These are phyloP conservation scores for Oscheius sp. DNA, from an alignment of 2,888 invertebrate species.

Conservation along the genomic window DNA sequence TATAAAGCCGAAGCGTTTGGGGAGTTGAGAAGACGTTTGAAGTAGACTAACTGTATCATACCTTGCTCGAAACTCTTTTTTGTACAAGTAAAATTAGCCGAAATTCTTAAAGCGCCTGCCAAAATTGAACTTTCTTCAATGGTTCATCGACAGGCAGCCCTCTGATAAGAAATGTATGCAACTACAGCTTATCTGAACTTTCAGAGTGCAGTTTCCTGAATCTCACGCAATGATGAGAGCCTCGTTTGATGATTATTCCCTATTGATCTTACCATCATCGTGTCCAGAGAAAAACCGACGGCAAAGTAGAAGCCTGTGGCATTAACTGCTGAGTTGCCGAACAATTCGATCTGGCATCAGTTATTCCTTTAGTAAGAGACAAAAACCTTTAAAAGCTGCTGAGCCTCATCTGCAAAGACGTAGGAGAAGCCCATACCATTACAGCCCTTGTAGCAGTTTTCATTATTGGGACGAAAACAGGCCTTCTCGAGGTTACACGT, in stretches of 20 bases:
- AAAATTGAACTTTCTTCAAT: conserved; percentile 1
- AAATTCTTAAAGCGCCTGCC: not conserved
- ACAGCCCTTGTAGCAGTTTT: conserved; percentile 32
- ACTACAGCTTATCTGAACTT: not conserved
- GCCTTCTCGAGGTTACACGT: conserved; percentile 24
- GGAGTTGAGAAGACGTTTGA: too few species aligned
- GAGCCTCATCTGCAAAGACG: conserved; percentile 10
- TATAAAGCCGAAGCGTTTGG: too few species aligned
- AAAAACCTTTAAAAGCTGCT: not conserved
- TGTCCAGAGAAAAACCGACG: conserved; percentile 31
- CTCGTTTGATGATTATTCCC: not conserved
- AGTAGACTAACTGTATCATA: too few species aligned
- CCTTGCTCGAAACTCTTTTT: too few species aligned
- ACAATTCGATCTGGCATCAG: conserved; percentile 16
- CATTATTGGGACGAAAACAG: conserved; percentile 24
- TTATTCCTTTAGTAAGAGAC: not conserved
- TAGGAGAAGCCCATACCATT: conserved; percentile 36
- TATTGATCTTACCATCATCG: conserved; percentile 22
- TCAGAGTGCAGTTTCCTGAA: conserved; percentile 5
- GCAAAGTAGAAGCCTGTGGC: conserved; percentile 24
- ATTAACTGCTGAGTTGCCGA: not conserved
- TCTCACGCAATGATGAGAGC: conserved; percentile 15
- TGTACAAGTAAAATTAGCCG: not conserved
- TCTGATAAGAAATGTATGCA: conserved; percentile 1
- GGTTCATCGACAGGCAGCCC: not conserved